These are phyloP conservation scores for Achlya flavicornis DNA, from an alignment of 2,888 invertebrate genomes.

Conservation along the genomic window DNA sequence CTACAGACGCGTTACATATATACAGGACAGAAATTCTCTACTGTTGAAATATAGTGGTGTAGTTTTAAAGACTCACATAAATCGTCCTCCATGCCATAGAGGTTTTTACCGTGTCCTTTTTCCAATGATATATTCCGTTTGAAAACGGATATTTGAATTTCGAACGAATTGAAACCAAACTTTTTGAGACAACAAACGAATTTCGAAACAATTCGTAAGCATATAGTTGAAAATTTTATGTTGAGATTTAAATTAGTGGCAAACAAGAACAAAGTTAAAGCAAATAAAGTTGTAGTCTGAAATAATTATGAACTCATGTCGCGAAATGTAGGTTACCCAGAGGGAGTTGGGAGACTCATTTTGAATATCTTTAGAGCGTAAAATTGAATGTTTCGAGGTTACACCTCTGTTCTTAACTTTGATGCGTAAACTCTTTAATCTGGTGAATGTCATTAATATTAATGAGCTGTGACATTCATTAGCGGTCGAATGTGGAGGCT, in stretches of 20 bases:
- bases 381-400: not conserved
- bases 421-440: not conserved
- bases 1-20: not conserved
- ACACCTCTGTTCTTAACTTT: not conserved
- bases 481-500: no score
- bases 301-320: constrained; percentile 5
- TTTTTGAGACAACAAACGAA: not conserved
- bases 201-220: not conserved
- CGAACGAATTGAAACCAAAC: not conserved
- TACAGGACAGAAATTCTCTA: not conserved
- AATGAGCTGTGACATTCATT: not conserved
- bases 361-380: not conserved
- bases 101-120: not conserved
- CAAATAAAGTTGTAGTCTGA: not conserved
- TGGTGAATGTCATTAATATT: not conserved
- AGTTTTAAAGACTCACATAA: constrained; percentile 7
- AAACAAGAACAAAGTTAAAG: not conserved
- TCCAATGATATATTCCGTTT: constrained; percentile 4
- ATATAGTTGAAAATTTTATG: not conserved
- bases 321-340: not conserved
- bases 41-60: not conserved
- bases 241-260: not conserved
- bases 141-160: not conserved
- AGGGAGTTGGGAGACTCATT: not conserved
- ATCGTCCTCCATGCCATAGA: not conserved